Percentiles rank a stretch among this genome's conserved stretches.
These are phyloP conservation scores for Sipha flava DNA, from an alignment of 1,140 invertebrate species.

Conservation along the genomic window DNA sequence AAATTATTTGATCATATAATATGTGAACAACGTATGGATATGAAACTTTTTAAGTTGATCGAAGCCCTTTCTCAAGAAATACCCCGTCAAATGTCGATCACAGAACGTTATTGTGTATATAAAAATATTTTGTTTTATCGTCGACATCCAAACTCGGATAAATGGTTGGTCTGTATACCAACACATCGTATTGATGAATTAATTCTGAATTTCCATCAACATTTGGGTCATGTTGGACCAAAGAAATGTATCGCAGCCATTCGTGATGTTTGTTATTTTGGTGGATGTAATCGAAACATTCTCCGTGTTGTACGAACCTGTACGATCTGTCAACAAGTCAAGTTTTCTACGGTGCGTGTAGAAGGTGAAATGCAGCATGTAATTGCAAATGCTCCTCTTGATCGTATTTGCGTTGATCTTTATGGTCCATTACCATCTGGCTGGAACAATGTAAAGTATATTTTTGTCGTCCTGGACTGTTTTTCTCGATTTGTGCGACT, in stretches of 20 bases:
- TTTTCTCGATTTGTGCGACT: neutral
- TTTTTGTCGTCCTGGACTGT: neutral
- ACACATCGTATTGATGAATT: neutral
- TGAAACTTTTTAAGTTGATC: neutral
- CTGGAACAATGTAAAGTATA: neutral
- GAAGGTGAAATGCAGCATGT: neutral
- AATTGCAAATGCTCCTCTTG: neutral
- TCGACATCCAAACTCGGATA: neutral
- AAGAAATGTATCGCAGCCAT: neutral
- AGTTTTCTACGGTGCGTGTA: neutral
- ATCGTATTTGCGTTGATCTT: neutral
- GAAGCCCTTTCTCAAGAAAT: neutral
- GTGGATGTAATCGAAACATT: neutral
- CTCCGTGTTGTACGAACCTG: neutral
- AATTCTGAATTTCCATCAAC: neutral
- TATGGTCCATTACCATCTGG: neutral
- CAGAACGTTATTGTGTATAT: neutral
- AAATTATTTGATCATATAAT: neutral
- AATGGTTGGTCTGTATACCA: neutral
- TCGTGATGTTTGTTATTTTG: neutral
- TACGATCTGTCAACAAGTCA: neutral
- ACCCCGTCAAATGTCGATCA: neutral
- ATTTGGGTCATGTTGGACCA: neutral
- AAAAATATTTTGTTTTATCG: neutral
- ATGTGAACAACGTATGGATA: neutral